phyloP scores from a whole-genome alignment of 2,888 invertebrate species.

The Spatulosminthurus flaviceps region DNA sequence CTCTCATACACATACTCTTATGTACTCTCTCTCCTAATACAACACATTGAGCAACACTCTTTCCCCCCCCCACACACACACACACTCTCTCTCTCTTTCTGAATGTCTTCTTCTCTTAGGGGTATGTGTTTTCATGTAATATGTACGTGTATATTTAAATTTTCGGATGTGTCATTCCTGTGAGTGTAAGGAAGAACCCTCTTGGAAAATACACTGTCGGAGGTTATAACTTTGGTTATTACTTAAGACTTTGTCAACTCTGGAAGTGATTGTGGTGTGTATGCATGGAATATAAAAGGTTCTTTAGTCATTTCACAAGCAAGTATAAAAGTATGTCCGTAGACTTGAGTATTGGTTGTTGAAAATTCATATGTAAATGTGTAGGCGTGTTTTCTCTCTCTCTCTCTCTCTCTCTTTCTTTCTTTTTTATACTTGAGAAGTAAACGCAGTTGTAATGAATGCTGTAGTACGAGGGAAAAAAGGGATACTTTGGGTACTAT shows the following conservation, averaged over 20 bases:
- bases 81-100: no score
- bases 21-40: background rate
- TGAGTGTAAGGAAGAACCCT: background rate
- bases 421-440: background rate
- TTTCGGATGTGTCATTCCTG: conserved; percentile 12
- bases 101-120: no score
- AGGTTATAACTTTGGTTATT: conserved; percentile 25
- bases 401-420: background rate
- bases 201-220: conserved; percentile 3
- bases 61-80: no score
- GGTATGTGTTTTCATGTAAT: no score
- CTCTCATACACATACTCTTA: background rate
- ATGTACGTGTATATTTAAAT: conserved; percentile 14
- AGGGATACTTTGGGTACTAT: background rate
- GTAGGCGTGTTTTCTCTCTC: no score
- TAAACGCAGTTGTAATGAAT: background rate
- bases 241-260: conserved; percentile 27
- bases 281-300: background rate
- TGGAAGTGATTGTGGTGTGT: conserved; percentile 5
- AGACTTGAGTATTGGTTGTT: no score
- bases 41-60: no score
- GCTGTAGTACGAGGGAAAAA: conserved; percentile 4
- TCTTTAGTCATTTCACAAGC: no score
- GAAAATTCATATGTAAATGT: no score
- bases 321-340: no score